phyloP scores from a whole-genome alignment of 2,797 vertebrate genomes.

The Glossophaga mutica region DNA sequence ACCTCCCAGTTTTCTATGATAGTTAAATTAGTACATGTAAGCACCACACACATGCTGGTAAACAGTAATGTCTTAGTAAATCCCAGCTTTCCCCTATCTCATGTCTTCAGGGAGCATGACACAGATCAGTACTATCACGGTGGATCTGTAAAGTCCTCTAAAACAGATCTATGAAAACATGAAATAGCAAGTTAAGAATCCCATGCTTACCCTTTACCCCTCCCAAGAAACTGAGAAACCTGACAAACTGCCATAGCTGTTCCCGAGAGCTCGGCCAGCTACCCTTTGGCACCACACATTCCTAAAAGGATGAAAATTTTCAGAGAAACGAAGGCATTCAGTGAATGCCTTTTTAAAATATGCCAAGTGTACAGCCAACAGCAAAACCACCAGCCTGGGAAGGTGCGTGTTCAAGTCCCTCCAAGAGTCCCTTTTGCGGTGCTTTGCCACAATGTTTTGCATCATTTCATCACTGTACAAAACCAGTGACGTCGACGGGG shows the following conservation, averaged over 20 bases:
- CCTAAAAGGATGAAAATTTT: neutral
- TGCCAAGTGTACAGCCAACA: neutral
- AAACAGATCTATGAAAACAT: neutral
- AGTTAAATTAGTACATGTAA: neutral
- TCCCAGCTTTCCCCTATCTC: neutral
- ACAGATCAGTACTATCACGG: neutral
- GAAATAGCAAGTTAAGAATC: neutral
- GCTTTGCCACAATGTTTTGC: constrained; percentile 55
- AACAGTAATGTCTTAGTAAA: neutral
- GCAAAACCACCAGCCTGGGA: neutral
- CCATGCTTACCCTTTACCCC: neutral
- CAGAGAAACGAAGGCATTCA: neutral
- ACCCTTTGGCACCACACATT: neutral
- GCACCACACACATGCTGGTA: no score
- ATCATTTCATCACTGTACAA: neutral
- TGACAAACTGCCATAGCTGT: neutral
- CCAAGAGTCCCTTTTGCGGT: constrained; percentile 35
- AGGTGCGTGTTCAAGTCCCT: constrained; percentile 37
- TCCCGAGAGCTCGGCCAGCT: accelerated
- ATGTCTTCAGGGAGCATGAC: neutral
- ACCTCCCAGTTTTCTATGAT: neutral
- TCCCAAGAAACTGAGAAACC: neutral
- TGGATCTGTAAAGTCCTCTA: neutral
- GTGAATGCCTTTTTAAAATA: neutral
- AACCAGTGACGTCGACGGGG: accelerated